Base-by-base conservation (phyloP, 2,113 vertebrate genomes). In the Diphyllodes magnificus region DNA sequence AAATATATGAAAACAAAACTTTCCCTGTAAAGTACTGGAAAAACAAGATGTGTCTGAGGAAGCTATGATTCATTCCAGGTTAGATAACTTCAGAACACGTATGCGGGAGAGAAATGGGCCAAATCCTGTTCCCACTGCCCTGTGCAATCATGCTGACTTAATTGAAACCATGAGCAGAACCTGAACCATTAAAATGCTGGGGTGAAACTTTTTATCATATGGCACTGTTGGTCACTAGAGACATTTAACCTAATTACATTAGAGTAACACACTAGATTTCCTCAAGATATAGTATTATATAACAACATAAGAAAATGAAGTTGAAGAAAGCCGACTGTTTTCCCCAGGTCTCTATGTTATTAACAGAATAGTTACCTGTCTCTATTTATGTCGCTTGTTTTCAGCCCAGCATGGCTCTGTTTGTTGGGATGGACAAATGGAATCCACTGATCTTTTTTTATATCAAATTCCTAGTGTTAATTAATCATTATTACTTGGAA, bases 191-290 rank as follows among this genome's bases (percentile, higher is more conserved):
- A 95, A 97, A 96, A 94, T 91, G 81, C 90, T 92, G 86, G 75
- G 69, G 69, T 92, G 79, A 96, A 96, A 92, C 51, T 77, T 93
- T 57, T 82, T 68, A 88, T 94, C 75, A 59, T 90, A 92, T 35
- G 54, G 86, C 2, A 23, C 84, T 94, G 47, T 90, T 88, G 92
- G 94, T 92, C 95, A 94, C 93, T 50, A 94, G 96, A 95, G 96
- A 97, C 90, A 75, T 75, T 93, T 97, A 97, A 97, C 95, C 97
- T 97, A 97, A 97, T 97, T 97, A 96, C 64, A 94, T 87, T 95
- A 90, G 88, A 97, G 95, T 95, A 96, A 94, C 86, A 92, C 54
- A 87, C 76, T 30, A 95, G 84, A 95, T 95, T 95, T 94, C 79
- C 82, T 91, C 79, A 93, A 96, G 76, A 93, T 69, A 90, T 13